Evolutionary conservation across 1,140 invertebrate species (phyloP).

Genomic region (Cyphomyrmex costatus): DNA sequence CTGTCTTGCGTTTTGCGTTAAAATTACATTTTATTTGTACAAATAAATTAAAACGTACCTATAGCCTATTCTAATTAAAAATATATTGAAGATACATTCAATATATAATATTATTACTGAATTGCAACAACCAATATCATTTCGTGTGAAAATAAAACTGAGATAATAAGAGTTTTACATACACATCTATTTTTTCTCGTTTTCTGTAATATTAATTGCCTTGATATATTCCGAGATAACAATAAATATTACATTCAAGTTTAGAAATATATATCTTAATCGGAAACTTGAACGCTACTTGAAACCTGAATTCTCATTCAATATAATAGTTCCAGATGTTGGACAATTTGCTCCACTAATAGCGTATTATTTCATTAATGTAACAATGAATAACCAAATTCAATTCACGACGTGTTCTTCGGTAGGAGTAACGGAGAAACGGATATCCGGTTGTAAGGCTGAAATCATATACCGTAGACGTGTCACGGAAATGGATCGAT

Average conservation of each 20-base stretch:
- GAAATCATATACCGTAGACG: constrained; percentile 50
- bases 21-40: neutral
- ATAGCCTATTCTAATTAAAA: neutral
- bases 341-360: neutral
- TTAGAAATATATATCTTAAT: neutral
- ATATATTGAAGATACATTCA: neutral
- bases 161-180: constrained; percentile 1
- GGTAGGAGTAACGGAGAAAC: constrained; percentile 20
- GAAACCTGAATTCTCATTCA: neutral
- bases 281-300: too few species aligned
- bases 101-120: neutral
- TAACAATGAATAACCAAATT: neutral
- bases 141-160: constrained; percentile 14
- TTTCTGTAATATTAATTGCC: neutral
- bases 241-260: constrained; percentile 24
- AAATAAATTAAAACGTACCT: constrained; percentile 10
- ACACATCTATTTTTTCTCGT: neutral
- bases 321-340: neutral
- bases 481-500: constrained; percentile 54
- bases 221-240: neutral
- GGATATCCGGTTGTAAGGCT: constrained; percentile 53
- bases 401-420: neutral
- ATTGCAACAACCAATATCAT: neutral
- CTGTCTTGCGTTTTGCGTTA: neutral
- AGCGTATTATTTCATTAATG: neutral